Conservation (phyloP, 2,113 vertebrate species). For the Pollimyrus isidori region DNA sequence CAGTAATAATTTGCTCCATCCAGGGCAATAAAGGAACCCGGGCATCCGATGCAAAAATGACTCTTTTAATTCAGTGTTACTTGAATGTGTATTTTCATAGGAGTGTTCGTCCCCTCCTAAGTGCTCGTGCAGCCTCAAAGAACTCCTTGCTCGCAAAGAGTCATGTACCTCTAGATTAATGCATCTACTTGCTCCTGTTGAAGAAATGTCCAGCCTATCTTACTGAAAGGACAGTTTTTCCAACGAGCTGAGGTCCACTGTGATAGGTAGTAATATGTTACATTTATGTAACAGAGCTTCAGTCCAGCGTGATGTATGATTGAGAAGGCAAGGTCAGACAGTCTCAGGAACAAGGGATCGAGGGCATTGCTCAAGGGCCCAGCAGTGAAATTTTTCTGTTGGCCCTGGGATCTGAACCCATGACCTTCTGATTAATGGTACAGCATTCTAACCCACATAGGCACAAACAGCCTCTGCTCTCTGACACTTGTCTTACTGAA, state of each 20-base stretch:
- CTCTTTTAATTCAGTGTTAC: constrained; percentile 1
- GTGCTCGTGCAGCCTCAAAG: neutral
- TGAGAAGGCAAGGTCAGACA: neutral
- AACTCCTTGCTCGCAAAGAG: neutral
- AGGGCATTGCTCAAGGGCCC: neutral
- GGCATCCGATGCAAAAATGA: neutral
- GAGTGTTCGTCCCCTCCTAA: neutral
- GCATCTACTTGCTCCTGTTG: neutral
- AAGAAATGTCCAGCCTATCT: neutral
- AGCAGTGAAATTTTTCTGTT: neutral
- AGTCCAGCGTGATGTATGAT: neutral
- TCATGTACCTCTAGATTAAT: neutral
- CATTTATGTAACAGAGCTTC: neutral
- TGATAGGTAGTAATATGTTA: neutral
- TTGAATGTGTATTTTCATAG: neutral
- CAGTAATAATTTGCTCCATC: constrained; percentile 1
- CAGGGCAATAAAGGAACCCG: neutral
- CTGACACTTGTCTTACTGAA: neutral
- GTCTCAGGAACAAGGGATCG: neutral
- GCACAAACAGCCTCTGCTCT: neutral
- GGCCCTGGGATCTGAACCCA: neutral
- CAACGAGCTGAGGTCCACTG: neutral
- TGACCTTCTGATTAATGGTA: neutral
- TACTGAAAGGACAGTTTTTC: neutral
- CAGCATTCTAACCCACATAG: neutral